A percentile compares a stretch with the other conserved stretches of the same genome.
Evolutionary conservation across 1,140 invertebrate species (phyloP).

Genomic region (Anoplophora glabripennis): DNA sequence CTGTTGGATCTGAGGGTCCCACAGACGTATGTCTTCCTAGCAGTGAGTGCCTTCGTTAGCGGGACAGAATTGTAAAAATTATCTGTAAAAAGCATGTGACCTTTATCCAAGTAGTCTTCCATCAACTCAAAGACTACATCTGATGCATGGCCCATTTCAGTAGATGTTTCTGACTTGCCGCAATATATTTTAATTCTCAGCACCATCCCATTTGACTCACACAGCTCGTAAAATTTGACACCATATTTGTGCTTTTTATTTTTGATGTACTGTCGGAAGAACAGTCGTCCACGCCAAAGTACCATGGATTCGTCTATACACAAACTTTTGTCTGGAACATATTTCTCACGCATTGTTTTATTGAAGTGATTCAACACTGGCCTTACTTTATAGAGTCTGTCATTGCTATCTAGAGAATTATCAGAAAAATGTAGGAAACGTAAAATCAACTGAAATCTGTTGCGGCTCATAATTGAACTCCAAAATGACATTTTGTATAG

Average conservation of each 20-base stretch:
- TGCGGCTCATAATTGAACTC: slow-evolving; percentile 8
- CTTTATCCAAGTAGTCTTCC: too few species aligned
- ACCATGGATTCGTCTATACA: slow-evolving; percentile 47
- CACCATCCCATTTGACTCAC: slow-evolving; percentile 28
- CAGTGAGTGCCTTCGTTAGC: too few species aligned
- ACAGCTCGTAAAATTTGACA: too few species aligned
- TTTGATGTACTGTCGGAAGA: slow-evolving; percentile 41
- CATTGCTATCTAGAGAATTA: slow-evolving; percentile 12
- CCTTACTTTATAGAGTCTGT: slow-evolving; percentile 19
- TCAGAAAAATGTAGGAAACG: slow-evolving; percentile 16
- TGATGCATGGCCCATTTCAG: too few species aligned
- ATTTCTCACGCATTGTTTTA: slow-evolving; percentile 26
- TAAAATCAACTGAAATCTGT: slow-evolving; percentile 14
- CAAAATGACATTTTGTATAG: slow-evolving; percentile 14
- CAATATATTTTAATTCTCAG: slow-evolving; percentile 28
- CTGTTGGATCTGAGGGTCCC: too few species aligned
- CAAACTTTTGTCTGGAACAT: slow-evolving; percentile 40
- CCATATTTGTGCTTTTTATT: too few species aligned
- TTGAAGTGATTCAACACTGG: slow-evolving; percentile 23
- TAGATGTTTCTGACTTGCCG: slow-evolving; percentile 12
- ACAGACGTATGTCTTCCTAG: too few species aligned
- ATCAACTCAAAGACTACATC: too few species aligned
- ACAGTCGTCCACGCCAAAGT: slow-evolving; percentile 38
- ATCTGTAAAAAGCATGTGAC: too few species aligned
- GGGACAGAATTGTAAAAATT: too few species aligned